Percentiles rank a stretch among this genome's conserved stretches.
These are phyloP conservation scores for Gymnopithys bicolor DNA, from an alignment of 2,797 vertebrate species.

Conservation along the genomic window DNA sequence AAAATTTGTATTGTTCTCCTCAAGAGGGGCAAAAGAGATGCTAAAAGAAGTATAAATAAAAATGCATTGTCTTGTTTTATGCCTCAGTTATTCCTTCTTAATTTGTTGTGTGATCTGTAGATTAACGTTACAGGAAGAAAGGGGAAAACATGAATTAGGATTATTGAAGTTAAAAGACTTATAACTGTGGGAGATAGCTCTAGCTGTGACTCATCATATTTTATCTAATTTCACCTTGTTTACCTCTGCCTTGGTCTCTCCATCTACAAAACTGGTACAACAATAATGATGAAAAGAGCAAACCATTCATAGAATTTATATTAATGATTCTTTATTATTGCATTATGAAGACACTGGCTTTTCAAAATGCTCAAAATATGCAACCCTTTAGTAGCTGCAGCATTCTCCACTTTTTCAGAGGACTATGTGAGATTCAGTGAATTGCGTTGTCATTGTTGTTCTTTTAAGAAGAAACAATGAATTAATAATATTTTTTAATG, in stretches of 20 bases:
- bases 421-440: neutral
- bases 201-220: neutral
- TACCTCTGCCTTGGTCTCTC: neutral
- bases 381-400: neutral
- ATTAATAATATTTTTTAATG: neutral
- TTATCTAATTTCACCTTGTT: neutral
- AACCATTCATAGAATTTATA: neutral
- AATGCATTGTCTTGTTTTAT: neutral
- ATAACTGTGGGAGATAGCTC: neutral
- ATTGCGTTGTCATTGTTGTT: rapidly evolving
- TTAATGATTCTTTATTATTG: neutral
- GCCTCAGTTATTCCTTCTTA: neutral
- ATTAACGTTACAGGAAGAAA: neutral
- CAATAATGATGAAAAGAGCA: neutral
- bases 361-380: neutral
- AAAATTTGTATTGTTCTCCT: neutral
- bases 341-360: neutral
- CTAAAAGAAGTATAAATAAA: neutral
- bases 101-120: neutral
- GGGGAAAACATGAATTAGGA: neutral
- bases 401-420: neutral
- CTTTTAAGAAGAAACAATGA: neutral
- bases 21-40: neutral
- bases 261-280: neutral
- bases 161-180: neutral